Conservation (phyloP, 1,140 invertebrate species). For the Stegodyphus mimosarum region DNA sequence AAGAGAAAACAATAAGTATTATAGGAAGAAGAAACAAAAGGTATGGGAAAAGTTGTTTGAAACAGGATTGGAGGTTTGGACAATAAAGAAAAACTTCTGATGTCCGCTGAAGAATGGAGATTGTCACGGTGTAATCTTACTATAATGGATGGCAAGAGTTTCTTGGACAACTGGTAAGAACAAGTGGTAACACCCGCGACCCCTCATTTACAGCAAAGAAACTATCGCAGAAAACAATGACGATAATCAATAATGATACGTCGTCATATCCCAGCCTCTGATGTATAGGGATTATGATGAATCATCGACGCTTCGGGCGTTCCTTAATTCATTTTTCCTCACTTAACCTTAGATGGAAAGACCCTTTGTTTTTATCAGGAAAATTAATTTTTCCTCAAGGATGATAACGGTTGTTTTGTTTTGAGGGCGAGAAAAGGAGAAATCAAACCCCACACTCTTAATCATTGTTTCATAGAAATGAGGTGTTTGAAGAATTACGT, state of each 20-base stretch:
- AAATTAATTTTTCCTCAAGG: too few species aligned
- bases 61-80: neutral
- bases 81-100: neutral
- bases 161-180: neutral
- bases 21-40: neutral
- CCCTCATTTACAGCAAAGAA: conserved; percentile 11
- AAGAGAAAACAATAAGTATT: neutral
- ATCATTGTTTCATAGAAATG: too few species aligned
- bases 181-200: neutral
- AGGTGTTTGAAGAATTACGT: too few species aligned
- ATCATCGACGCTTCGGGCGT: neutral
- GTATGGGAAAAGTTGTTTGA: neutral
- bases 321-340: neutral
- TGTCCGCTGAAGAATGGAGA: neutral
- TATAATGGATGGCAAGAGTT: neutral
- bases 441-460: too few species aligned
- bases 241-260: conserved; percentile 1
- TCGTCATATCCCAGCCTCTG: neutral
- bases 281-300: conserved; percentile 3
- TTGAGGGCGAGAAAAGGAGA: too few species aligned
- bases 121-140: neutral
- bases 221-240: neutral
- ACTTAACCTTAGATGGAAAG: neutral
- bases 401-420: too few species aligned
- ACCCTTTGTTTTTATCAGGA: neutral